Evolutionary conservation across 2,113 vertebrate species (phyloP).

Genomic region (Scatophagus argus): DNA sequence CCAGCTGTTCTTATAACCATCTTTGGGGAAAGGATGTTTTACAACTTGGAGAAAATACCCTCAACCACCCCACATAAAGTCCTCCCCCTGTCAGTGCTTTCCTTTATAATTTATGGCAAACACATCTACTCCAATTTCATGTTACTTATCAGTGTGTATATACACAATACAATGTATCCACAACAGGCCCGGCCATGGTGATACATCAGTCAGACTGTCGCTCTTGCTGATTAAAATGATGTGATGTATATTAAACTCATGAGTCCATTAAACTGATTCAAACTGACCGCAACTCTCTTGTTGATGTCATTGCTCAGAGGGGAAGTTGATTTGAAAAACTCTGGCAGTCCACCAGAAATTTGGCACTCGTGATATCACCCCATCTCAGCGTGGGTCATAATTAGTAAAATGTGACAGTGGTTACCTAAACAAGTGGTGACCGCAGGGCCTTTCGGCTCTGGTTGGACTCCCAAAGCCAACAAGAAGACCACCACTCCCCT

Average conservation of each 20-base stretch:
- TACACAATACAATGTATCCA: background rate
- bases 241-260: slow-evolving; percentile 38
- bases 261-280: slow-evolving; percentile 60
- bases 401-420: slow-evolving; percentile 56
- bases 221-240: slow-evolving; percentile 40
- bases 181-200: background rate
- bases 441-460: slow-evolving; percentile 38
- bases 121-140: background rate
- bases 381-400: slow-evolving; percentile 72
- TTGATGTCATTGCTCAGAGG: slow-evolving; percentile 71
- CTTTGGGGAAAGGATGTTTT: too few relatives aligned
- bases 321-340: slow-evolving; percentile 49
- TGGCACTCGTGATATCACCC: slow-evolving; percentile 70
- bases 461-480: slow-evolving; percentile 44
- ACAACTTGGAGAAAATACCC: too few relatives aligned
- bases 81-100: too few relatives aligned
- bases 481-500: slow-evolving; percentile 32
- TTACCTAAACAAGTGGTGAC: slow-evolving; percentile 43
- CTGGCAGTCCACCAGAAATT: slow-evolving; percentile 32
- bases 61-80: too few relatives aligned
- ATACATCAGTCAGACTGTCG: background rate
- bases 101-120: background rate
- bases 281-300: slow-evolving; percentile 36
- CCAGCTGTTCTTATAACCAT: too few relatives aligned
- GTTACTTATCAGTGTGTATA: background rate